Base-by-base conservation (phyloP, 1,140 invertebrate species). In the Chrysomallon squamiferum region DNA sequence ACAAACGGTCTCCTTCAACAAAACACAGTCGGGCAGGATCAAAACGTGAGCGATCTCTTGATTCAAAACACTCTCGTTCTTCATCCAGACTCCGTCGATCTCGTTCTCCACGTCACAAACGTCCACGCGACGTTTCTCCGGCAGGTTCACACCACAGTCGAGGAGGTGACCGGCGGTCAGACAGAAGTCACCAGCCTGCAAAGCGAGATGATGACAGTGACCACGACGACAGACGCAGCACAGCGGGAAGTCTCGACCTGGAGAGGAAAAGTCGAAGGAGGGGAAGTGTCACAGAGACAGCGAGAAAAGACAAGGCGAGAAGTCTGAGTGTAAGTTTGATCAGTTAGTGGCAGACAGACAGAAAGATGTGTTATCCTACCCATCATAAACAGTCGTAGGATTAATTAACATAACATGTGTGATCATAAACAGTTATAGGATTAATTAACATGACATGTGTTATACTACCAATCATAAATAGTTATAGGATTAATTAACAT, bases 191-290 rank as follows among this genome's bases (percentile, higher is more conserved):
- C 11, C 13, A 25, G 22, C 41, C 13, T 45, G 20, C 59, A 18
- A 35, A 41, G 11, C 45, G 29, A 0, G 52, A 43, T 20, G 29
- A 59, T 7, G 25, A 43, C 20, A 15, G 29, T 11, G 58, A 69
- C 20, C 30, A 75, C 54, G 69, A 73, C 27, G 69, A 70, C 1
- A 69, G 73, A 32, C 65, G 66, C 47, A 71, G 65, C 38, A 68
- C 57, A 29, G 68, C 69, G 13, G 35, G 62, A 15, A 49, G 30
- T 50, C 32, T 32, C 25, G 52, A 43, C 50, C 13, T 25, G 25
- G 50, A 54, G 9, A 54, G 29, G 29, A 54, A 54, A 22, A 27
- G 15, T 18, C n/a, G 50, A 22, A 54, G 29, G 29, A 54, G 29
- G 50, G 50, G 25, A 11, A 15, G 22, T 29, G 3, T 15, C 6